Evolutionary conservation across 1,140 invertebrate species (phyloP).

Genomic region (Heliconius himera): DNA sequence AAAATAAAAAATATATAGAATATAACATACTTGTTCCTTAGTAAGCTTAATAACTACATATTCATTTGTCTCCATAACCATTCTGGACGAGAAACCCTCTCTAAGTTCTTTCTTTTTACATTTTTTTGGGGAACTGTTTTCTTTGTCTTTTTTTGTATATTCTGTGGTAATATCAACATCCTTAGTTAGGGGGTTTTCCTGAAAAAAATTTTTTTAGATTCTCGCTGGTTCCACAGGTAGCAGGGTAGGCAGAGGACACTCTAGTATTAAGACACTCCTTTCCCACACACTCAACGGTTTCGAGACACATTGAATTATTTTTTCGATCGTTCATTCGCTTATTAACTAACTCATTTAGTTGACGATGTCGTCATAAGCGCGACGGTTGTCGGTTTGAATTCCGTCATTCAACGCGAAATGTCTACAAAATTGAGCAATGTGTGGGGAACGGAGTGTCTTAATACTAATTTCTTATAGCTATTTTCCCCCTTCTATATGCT

Average conservation of each 20-base stretch:
- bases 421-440: too few species aligned
- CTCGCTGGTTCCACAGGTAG: neutral
- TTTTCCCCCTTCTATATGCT: too few species aligned
- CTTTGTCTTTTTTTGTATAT: neutral
- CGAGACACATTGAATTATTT: too few species aligned
- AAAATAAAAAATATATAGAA: neutral
- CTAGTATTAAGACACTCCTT: neutral
- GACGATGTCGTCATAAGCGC: too few species aligned
- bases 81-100: conserved; percentile 64
- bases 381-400: too few species aligned
- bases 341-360: too few species aligned
- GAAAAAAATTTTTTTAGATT: neutral
- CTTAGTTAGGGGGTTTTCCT: neutral
- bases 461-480: too few species aligned
- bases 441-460: too few species aligned
- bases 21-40: conserved; percentile 59
- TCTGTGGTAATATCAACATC: conserved; percentile 15
- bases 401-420: too few species aligned
- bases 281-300: too few species aligned
- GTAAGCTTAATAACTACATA: conserved; percentile 70
- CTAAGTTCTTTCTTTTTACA: conserved; percentile 40
- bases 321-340: too few species aligned
- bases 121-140: conserved; percentile 19
- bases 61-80: conserved; percentile 70
- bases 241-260: neutral